Conservation (phyloP, 1,140 invertebrate species). For the Maconellicoccus hirsutus region DNA sequence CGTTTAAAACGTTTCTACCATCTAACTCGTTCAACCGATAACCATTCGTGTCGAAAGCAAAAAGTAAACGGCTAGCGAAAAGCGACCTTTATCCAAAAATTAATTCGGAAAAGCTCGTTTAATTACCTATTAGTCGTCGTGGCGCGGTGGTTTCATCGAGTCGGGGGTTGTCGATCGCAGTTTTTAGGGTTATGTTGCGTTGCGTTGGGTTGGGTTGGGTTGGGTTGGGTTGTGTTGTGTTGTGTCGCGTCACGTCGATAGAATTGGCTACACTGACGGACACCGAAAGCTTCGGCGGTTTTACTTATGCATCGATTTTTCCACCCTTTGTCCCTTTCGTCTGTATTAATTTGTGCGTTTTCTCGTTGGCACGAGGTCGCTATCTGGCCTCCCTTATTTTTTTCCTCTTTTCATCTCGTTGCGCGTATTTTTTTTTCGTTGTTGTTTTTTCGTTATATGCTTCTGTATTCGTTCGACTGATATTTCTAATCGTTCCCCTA, state of each 20-base stretch:
- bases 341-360: constrained; percentile 15
- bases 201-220: too few species aligned
- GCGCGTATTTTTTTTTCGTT: background rate
- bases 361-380: background rate
- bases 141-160: too few species aligned
- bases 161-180: too few species aligned
- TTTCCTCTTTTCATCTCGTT: background rate
- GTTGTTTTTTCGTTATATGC: background rate
- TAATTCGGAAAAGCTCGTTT: too few species aligned
- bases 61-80: too few species aligned
- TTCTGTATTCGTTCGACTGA: background rate
- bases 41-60: too few species aligned
- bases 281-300: background rate
- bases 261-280: background rate
- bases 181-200: too few species aligned
- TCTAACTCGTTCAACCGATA: too few species aligned
- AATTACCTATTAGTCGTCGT: too few species aligned
- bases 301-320: constrained; percentile 19
- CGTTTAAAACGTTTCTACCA: too few species aligned
- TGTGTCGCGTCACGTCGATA: background rate
- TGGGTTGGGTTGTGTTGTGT: too few species aligned
- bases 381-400: background rate
- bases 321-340: background rate
- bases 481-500: background rate
- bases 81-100: too few species aligned